Evolutionary conservation across 2,113 vertebrate genomes (phyloP).

Genomic region (Raja brachyura): DNA sequence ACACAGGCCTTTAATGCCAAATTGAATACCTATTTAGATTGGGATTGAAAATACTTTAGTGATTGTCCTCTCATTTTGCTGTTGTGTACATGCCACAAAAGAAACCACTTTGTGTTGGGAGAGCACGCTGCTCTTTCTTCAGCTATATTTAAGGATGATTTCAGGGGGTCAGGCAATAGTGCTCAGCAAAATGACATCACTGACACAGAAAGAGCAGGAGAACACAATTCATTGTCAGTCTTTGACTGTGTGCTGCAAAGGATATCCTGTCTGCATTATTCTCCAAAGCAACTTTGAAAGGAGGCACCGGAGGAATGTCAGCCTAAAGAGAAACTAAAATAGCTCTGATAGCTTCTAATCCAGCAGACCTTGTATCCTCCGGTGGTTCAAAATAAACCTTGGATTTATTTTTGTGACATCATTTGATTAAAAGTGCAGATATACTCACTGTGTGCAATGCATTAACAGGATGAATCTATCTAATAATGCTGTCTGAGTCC

Average conservation of each 20-base stretch:
- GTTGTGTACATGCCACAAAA: neutral
- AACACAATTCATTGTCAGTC: neutral
- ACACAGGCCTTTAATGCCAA: neutral
- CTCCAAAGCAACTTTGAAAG: neutral
- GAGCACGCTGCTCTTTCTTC: neutral
- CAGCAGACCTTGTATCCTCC: neutral
- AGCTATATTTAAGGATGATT: constrained; percentile 7
- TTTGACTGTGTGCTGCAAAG: neutral
- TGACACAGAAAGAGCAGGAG: neutral
- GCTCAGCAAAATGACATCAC: neutral
- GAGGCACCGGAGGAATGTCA: neutral
- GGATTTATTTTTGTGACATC: neutral
- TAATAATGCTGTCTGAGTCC: neutral
- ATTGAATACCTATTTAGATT: too few relatives aligned
- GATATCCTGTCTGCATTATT: neutral
- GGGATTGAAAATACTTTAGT: too few relatives aligned
- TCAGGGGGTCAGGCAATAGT: neutral
- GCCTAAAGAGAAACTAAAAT: neutral
- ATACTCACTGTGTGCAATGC: neutral
- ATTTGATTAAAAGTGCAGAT: constrained; percentile 20
- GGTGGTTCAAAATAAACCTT: neutral
- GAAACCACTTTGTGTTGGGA: neutral
- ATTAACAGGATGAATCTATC: constrained; percentile 18
- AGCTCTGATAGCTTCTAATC: neutral
- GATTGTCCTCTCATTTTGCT: too few relatives aligned